Evolutionary conservation across 2,113 vertebrate species (phyloP), one percentile per base, ranked within the genome.

Genomic region (Xenotilapia longispinis): DNA sequence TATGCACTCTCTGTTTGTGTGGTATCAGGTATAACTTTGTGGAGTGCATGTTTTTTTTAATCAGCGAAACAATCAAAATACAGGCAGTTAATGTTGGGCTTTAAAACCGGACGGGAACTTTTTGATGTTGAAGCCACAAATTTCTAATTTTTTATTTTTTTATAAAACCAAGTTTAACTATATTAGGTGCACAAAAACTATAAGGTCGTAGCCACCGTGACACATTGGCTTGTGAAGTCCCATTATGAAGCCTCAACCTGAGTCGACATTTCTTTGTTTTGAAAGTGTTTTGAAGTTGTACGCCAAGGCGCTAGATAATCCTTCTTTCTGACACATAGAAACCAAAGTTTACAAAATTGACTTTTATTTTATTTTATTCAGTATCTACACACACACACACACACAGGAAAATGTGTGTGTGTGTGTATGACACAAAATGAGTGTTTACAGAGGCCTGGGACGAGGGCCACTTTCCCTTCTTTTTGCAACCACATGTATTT

Each of bases 161-260:
- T 36, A 38, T 12, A 13, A 4, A 38, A 70, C 65, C 6, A 9
- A 26, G 5, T 38, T 70, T 42, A 23, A 15, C 38, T 42, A 70
- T 23, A 26, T 70, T 45, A 9, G 38, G 13, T 42, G 38, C n/a
- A 42, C n/a, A 70, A 14, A 42, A 40, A 42, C 38, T 70, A 70
- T 42, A 9, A 23, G 65, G n/a, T 23, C 2, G 0, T 9, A 42
- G n/a, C 36, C n/a, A 4, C 1, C 1, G 0, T 68, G 63, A 68
- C 36, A 21, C 11, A 21, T 21, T 45, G 65, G n/a, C 13, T 42
- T 70, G n/a, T 26, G 8, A 70, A 70, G 38, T 73, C 68, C 21
- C 2, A 17, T 4, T 70, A 21, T 14, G n/a, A 68, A 68, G 63
- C 63, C 11, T 68, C 63, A 40, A 23, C n/a, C 63, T 23, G 63